Base-by-base conservation (phyloP, 2,113 vertebrate species). In the Ancistrus triradiatus region DNA sequence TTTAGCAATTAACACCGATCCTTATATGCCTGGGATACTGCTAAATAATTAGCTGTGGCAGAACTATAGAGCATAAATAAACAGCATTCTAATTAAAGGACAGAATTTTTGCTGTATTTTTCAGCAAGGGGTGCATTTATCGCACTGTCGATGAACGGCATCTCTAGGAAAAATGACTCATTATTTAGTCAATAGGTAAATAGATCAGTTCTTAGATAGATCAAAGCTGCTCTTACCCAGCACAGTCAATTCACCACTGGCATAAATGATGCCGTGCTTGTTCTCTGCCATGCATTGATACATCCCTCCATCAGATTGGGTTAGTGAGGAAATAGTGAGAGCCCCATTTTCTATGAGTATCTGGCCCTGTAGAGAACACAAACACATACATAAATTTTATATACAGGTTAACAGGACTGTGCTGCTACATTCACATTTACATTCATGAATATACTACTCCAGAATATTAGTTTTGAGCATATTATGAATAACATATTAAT, bases 271-370 rank as follows among this genome's bases (percentile, higher is more conserved):
- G 28, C 93, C 93, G 7, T 97, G 93, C 81, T 97, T 96, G 89
- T 98, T 98, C 87, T 98, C 94, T 42, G 95, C 95, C 81, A 95
- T 82, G 83, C 95, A 98, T 14, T 97, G 95, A 86, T 97, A 98
- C 88, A 93, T 93, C 75, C 94, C 95, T 40, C 91, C 91, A 80
- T 98, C 92, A 62, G 90, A 93, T 85, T 93, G 85, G 75, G 90
- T 93, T 78, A 97, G 82, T 56, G 85, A 85, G 35, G 86, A 78
- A 78, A 98, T 90, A 31, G 89, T 92, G 59, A 98, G 89, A 63
- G 89, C 92, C 56, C 94, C 95, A 2, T 95, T 94, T 88, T 98
- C 93, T 74, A 94, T 89, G 81, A 93, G 91, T 79, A 91, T 83
- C 79, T 91, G 90, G 73, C 87, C 90, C 95, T 98, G 87, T 75